phyloP scores from a whole-genome alignment of 2,888 invertebrate species.

The Hydrotaea diabolus region DNA sequence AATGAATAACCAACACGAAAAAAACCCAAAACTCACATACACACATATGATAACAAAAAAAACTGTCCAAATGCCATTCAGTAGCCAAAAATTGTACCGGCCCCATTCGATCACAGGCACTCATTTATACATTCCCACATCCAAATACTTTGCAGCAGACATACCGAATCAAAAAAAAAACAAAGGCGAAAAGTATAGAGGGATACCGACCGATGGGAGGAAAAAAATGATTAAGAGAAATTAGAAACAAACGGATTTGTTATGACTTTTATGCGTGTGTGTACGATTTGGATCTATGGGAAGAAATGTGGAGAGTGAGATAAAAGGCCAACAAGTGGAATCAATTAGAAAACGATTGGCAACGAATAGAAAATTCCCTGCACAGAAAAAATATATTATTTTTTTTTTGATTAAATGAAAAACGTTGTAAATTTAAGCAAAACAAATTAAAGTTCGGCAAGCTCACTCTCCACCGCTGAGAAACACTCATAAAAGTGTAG shows the following conservation, averaged over 20 bases:
- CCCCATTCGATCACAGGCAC: not conserved
- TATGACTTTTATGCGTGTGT: conserved; percentile 19
- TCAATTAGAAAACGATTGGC: too few species aligned
- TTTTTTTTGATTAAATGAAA: too few species aligned
- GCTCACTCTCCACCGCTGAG: too few species aligned
- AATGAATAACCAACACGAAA: conserved; percentile 37
- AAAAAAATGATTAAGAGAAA: conserved; percentile 58
- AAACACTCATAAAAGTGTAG: too few species aligned
- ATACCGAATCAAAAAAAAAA: conserved; percentile 6
- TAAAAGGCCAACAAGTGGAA: conserved; percentile 9
- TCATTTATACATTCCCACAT: not conserved
- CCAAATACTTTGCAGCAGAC: conserved; percentile 31
- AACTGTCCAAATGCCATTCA: conserved; percentile 42
- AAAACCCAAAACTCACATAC: too few species aligned
- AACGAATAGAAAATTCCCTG: too few species aligned
- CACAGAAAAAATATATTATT: too few species aligned
- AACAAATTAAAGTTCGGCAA: too few species aligned
- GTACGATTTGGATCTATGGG: conserved; percentile 7
- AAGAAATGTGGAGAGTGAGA: not conserved
- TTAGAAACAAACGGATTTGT: conserved; percentile 56
- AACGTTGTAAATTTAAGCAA: too few species aligned
- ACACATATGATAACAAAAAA: not conserved
- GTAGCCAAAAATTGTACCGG: conserved; percentile 53
- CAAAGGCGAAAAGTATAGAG: not conserved
- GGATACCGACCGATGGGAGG: not conserved